Evolutionary conservation across 2,113 vertebrate species (phyloP).

Genomic region (Sprattus sprattus): DNA sequence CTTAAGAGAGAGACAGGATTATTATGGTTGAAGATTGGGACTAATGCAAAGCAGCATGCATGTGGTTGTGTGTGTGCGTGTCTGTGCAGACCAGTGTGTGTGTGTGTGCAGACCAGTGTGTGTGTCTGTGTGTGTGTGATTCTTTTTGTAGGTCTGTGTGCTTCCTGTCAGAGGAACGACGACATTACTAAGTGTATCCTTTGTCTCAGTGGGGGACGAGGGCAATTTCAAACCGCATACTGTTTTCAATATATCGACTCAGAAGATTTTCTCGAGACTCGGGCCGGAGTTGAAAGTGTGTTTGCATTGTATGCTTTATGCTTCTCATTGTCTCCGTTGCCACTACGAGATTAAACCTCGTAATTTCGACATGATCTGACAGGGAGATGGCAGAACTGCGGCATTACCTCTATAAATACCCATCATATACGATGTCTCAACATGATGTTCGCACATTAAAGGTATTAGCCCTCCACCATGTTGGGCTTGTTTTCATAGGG

Average conservation of each 20-base stretch:
- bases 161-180: constrained; percentile 33
- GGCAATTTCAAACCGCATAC: constrained; percentile 16
- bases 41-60: constrained; percentile 40
- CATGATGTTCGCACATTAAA: not conserved
- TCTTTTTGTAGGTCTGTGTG: constrained; percentile 20
- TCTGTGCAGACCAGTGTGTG: not conserved
- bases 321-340: not conserved
- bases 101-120: not conserved
- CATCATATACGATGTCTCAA: not conserved
- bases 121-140: not conserved
- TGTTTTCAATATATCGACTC: constrained; percentile 13
- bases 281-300: not conserved
- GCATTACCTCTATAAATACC: not conserved
- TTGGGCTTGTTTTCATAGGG: not conserved
- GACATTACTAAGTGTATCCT: constrained; percentile 40
- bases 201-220: constrained; percentile 21
- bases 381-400: not conserved
- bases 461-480: not conserved
- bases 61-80: not conserved
- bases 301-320: not conserved
- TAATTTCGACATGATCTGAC: constrained; percentile 3
- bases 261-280: constrained; percentile 1
- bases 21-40: constrained; percentile 49
- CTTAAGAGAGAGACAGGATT: constrained; percentile 51
- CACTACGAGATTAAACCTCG: not conserved